These are phyloP conservation scores for Lysandra bellargus DNA, from an alignment of 2,888 invertebrate genomes.

Conservation along the genomic window DNA sequence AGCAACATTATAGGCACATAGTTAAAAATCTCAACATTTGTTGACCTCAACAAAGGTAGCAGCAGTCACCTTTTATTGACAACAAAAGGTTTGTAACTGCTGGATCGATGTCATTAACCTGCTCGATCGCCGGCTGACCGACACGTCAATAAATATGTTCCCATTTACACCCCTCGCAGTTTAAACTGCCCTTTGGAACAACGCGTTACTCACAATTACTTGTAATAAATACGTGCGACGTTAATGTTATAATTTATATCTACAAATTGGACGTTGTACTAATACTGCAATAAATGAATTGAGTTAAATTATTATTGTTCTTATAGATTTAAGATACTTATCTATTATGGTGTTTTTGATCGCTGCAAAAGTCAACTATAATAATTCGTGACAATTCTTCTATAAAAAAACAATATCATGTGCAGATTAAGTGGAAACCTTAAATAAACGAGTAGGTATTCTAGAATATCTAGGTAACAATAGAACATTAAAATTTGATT, in stretches of 20 bases:
- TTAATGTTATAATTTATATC: slow-evolving; percentile 29
- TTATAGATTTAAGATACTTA: background rate
- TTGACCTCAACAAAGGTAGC: background rate
- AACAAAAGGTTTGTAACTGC: slow-evolving; percentile 14
- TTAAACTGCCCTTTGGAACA: background rate
- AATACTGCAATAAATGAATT: background rate
- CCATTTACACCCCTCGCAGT: background rate
- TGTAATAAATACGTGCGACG: slow-evolving; percentile 16
- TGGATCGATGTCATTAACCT: slow-evolving; percentile 27
- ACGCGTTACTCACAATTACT: slow-evolving; percentile 23
- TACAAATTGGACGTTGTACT: background rate
- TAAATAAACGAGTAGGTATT: too few relatives aligned
- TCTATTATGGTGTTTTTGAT: background rate
- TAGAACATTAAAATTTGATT: too few relatives aligned
- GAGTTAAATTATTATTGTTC: background rate
- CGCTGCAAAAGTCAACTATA: too few relatives aligned
- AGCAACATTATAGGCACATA: too few relatives aligned
- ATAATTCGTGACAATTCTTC: too few relatives aligned
- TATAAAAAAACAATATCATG: too few relatives aligned
- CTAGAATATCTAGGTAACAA: too few relatives aligned
- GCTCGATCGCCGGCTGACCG: slow-evolving; percentile 26
- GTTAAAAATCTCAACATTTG: background rate
- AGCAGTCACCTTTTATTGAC: background rate
- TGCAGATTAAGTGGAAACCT: too few relatives aligned
- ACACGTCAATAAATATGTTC: slow-evolving; percentile 26